A percentile compares a stretch with the other conserved stretches of the same genome.
Conservation (phyloP, 2,888 invertebrate species). For the Acleris holmiana region DNA sequence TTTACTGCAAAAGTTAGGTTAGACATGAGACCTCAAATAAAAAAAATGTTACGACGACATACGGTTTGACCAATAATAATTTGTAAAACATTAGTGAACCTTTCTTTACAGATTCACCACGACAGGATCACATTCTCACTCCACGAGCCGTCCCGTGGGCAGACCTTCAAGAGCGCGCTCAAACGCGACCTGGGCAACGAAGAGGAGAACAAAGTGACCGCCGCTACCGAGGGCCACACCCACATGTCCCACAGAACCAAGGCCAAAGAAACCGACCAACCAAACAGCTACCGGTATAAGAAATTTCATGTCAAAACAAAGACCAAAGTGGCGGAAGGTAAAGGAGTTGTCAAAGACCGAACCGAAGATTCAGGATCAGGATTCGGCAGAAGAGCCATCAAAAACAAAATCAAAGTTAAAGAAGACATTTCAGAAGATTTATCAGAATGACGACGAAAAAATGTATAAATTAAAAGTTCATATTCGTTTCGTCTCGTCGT, state of each 20-base stretch:
- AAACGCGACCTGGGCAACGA: constrained; percentile 61
- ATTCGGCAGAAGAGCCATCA: constrained; percentile 43
- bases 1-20: no score
- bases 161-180: constrained; percentile 75
- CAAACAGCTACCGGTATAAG: constrained; percentile 44
- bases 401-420: constrained; percentile 69
- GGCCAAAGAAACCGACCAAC: constrained; percentile 53
- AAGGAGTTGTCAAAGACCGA: constrained; percentile 59
- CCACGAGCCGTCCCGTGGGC: constrained; percentile 74
- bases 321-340: constrained; percentile 59
- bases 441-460: constrained; percentile 47
- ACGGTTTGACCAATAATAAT: no score
- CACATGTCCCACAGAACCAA: constrained; percentile 49
- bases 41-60: no score
- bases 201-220: constrained; percentile 50
- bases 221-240: constrained; percentile 46
- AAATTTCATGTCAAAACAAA: constrained; percentile 56
- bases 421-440: constrained; percentile 73
- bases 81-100: neutral
- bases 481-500: no score
- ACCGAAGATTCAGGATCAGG: constrained; percentile 53
- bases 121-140: constrained; percentile 77
- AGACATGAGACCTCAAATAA: no score
- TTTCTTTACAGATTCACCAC: constrained; percentile 66
- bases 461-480: neutral